Conservation (phyloP, 1,140 invertebrate species). For the Pogonomyrmex barbatus region DNA sequence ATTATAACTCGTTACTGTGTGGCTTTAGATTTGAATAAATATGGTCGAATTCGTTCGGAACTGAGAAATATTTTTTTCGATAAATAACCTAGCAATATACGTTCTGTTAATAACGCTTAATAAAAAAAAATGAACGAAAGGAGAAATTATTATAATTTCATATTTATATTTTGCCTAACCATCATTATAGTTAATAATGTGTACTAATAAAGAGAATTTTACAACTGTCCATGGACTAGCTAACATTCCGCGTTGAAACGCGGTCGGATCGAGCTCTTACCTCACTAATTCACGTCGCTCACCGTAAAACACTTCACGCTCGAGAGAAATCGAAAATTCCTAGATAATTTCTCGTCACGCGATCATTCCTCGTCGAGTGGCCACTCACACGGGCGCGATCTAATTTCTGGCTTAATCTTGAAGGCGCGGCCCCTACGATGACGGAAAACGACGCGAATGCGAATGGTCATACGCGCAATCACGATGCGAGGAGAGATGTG, state of each 20-base stretch:
- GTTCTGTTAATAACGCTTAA: background rate
- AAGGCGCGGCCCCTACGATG: conserved; percentile 29
- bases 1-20: conserved; percentile 17
- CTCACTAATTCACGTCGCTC: conserved; percentile 27
- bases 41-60: background rate
- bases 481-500: conserved; percentile 1
- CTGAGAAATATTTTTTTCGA: background rate
- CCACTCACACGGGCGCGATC: conserved; percentile 41
- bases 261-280: conserved; percentile 2
- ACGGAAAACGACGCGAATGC: conserved; percentile 27
- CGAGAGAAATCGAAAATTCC: conserved; percentile 21
- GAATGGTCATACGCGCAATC: conserved; percentile 42
- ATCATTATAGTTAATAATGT: background rate
- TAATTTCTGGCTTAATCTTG: conserved; percentile 67
- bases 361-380: conserved; percentile 23
- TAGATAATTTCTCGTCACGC: conserved; percentile 28
- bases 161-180: background rate
- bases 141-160: background rate
- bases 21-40: conserved; percentile 21
- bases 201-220: background rate
- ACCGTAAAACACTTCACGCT: conserved; percentile 17
- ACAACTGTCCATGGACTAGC: background rate
- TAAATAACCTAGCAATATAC: background rate
- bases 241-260: background rate
- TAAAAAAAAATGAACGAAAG: background rate